Percentiles rank a stretch among this genome's conserved stretches.
These are phyloP conservation scores for Drosophila quinaria DNA, from an alignment of 2,888 invertebrate genomes.

Conservation along the genomic window DNA sequence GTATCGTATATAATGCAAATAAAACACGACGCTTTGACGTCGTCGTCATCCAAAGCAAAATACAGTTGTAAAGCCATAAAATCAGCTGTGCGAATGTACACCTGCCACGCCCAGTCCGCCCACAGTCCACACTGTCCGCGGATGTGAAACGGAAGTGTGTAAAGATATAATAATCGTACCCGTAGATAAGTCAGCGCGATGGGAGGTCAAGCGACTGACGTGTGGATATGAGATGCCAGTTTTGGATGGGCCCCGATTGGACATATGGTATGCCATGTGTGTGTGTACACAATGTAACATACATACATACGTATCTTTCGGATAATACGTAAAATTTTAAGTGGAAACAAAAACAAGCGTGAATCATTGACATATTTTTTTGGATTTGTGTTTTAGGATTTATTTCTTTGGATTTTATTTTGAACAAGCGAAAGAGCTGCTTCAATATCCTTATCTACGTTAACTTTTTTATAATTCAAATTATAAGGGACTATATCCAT, in stretches of 20 bases:
- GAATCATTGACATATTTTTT: slow-evolving; percentile 18
- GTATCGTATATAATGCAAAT: slow-evolving; percentile 63
- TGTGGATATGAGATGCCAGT: background rate
- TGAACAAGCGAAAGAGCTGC: too few species aligned
- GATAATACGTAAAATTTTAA: background rate
- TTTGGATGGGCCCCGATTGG: slow-evolving; percentile 15
- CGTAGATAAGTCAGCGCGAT: slow-evolving; percentile 16
- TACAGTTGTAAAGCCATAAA: slow-evolving; percentile 74
- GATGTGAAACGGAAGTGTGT: slow-evolving; percentile 78
- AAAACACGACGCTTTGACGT: slow-evolving; percentile 35
- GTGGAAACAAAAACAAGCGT: slow-evolving; percentile 3
- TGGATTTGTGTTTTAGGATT: too few species aligned
- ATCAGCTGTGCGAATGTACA: slow-evolving; percentile 39
- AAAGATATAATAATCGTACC: slow-evolving; percentile 61
- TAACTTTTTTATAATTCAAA: background rate
- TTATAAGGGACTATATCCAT: background rate
- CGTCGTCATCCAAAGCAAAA: slow-evolving; percentile 60
- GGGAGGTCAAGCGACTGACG: slow-evolving; percentile 42
- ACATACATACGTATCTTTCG: background rate
- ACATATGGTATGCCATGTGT: slow-evolving; percentile 1
- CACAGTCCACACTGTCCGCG: slow-evolving; percentile 38
- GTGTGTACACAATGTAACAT: slow-evolving; percentile 2
- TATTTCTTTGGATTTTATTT: background rate
- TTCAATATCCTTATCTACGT: too few species aligned
- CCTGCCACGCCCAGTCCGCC: slow-evolving; percentile 29